These are phyloP conservation scores for Rhinogobius similis DNA, from an alignment of 2,113 vertebrate genomes.

Conservation along the genomic window DNA sequence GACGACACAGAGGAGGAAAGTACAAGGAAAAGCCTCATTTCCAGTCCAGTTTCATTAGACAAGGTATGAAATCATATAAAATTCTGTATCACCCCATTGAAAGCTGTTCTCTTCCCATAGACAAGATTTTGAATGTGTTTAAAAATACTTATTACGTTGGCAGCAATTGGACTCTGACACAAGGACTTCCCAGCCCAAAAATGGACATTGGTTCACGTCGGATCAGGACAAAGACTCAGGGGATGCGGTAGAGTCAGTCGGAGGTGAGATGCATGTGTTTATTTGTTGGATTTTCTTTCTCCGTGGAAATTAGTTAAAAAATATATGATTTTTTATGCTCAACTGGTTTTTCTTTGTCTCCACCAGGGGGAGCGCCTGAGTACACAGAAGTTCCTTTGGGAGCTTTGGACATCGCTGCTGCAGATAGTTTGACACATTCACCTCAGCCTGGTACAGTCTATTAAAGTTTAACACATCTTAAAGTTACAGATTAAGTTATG, in stretches of 20 bases:
- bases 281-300: too few species aligned
- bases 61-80: conserved; percentile 69
- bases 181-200: conserved; percentile 62
- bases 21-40: conserved; percentile 75
- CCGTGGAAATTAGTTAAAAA: background rate
- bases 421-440: conserved; percentile 84
- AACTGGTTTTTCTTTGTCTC: background rate
- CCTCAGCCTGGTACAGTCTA: conserved; percentile 80
- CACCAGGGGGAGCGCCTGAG: conserved; percentile 64
- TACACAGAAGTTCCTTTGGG: conserved; percentile 90
- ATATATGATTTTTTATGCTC: background rate
- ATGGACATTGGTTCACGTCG: conserved; percentile 76
- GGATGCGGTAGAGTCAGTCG: conserved; percentile 46
- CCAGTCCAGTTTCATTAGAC: conserved; percentile 78
- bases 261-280: conserved; percentile 43
- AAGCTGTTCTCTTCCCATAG: background rate
- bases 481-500: background rate
- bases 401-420: conserved; percentile 86
- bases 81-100: background rate
- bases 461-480: background rate
- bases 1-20: conserved; percentile 72
- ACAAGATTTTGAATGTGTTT: too few species aligned
- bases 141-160: background rate
- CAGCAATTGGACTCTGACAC: conserved; percentile 59
- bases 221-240: conserved; percentile 61